Evolutionary conservation across 2,888 invertebrate species (phyloP).

Genomic region (Cephus nigrinus): DNA sequence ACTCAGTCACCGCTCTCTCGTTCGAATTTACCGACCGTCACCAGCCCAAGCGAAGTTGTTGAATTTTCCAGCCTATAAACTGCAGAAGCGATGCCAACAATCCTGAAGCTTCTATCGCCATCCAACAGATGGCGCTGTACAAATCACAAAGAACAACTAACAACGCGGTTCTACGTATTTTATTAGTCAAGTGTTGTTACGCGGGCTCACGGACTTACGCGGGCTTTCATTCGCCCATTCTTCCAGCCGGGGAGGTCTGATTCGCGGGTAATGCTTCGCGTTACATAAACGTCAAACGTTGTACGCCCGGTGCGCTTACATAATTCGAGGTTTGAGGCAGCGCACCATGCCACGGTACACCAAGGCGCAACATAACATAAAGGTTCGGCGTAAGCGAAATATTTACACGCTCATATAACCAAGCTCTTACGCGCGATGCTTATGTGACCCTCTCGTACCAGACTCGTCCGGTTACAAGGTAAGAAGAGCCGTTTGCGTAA

Average conservation of each 20-base stretch:
- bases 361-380: conserved; percentile 36
- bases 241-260: conserved; percentile 22
- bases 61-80: too few species aligned
- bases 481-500: conserved; percentile 49
- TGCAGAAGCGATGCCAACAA: too few species aligned
- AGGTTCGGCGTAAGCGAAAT: conserved; percentile 51
- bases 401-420: conserved; percentile 57
- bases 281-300: conserved; percentile 46
- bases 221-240: too few species aligned
- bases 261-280: conserved; percentile 40
- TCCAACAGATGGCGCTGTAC: too few species aligned
- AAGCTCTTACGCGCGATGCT: conserved; percentile 44
- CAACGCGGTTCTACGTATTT: too few species aligned
- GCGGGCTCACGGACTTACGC: too few species aligned
- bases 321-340: conserved; percentile 45
- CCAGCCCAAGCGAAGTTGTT: too few species aligned
- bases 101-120: too few species aligned
- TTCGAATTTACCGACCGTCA: too few species aligned
- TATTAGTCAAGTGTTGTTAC: too few species aligned
- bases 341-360: conserved; percentile 5
- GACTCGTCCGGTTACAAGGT: conserved; percentile 35
- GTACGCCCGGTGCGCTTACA: conserved; percentile 38
- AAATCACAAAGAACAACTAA: too few species aligned
- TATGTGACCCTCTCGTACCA: conserved; percentile 34
- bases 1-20: too few species aligned